These are phyloP conservation scores for Cyclargus thomasi DNA, from an alignment of 1,140 invertebrate genomes.

Conservation along the genomic window DNA sequence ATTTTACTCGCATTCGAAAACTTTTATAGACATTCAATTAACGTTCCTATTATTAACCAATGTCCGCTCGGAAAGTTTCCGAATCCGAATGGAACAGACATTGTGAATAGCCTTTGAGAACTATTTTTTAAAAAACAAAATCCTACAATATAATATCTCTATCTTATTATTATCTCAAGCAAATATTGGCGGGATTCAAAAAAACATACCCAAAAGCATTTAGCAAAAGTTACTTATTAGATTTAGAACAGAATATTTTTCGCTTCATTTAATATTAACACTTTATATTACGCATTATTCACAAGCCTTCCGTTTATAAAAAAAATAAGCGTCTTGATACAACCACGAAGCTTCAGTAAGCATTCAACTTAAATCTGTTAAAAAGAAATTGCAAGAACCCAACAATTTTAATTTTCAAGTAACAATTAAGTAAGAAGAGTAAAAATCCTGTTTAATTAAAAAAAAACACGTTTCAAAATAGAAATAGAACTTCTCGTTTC, in stretches of 20 bases:
- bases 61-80: too few relatives aligned
- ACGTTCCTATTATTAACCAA: too few relatives aligned
- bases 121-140: constrained; percentile 4
- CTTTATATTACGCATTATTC: constrained; percentile 46
- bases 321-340: constrained; percentile 31
- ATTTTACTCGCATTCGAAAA: too few relatives aligned
- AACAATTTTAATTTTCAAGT: too few relatives aligned
- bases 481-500: neutral
- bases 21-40: too few relatives aligned
- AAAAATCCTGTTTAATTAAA: neutral
- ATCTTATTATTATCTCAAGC: constrained; percentile 4
- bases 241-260: constrained; percentile 25
- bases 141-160: neutral
- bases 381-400: constrained; percentile 16
- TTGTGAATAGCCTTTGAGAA: neutral
- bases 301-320: constrained; percentile 50
- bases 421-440: too few relatives aligned
- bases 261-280: constrained; percentile 33
- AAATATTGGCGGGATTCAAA: constrained; percentile 6
- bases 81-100: too few relatives aligned
- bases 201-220: constrained; percentile 9
- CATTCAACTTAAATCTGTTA: constrained; percentile 17
- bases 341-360: constrained; percentile 28
- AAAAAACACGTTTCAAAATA: neutral
- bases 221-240: constrained; percentile 8